Evolutionary conservation across 2,888 invertebrate species (phyloP), one percentile per base, ranked within the genome.

Genomic region (Eristalis tenax): DNA sequence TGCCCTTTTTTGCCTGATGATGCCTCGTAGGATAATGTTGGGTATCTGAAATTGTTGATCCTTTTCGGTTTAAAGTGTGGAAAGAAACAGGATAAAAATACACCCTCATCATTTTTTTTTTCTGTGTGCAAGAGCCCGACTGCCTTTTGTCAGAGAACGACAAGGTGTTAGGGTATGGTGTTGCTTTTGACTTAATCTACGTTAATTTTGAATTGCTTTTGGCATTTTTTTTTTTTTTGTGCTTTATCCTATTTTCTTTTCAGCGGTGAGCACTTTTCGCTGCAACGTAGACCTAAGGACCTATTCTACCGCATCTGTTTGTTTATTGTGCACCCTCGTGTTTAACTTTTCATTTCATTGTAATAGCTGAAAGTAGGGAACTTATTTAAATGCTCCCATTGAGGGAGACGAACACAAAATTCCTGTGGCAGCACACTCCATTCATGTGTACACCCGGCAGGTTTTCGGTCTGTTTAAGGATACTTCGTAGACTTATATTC

Each of bases 1-100:
- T 83, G 50, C 23, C 83, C 83, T 76, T 80, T 76, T 64, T 70
- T 70, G 70, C 40, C 32, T 63, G 32, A 13, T 76, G 64, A 68
- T 83, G 65, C 59, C 78, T 70, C 75, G 66, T n/a, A 66, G 78
- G 68, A 79, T 79, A 83, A 76, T 79, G 87, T 73, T 70, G 59
- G 83, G 68, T 68, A 71, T 73, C 50, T 76, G 83, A 71, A 78
- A 71, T 56, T 79, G 78, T 82, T 87, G 78, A 83, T 83, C 76
- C 79, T 77, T 79, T 69, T 82, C 59, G 71, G 59, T 65, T 78
- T 61, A 69, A 77, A 82, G 82, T 86, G 82, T 61, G 66, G 70
- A 80, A 71, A 68, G 61, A 80, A 84, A 84, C 50, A 75, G 43
- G 32, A 57, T 50, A 74, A 63, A 68, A 61, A 68, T 38, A 50